These are phyloP conservation scores for Alviniconcha strummeri DNA, from an alignment of 2,888 invertebrate genomes.

Conservation along the genomic window DNA sequence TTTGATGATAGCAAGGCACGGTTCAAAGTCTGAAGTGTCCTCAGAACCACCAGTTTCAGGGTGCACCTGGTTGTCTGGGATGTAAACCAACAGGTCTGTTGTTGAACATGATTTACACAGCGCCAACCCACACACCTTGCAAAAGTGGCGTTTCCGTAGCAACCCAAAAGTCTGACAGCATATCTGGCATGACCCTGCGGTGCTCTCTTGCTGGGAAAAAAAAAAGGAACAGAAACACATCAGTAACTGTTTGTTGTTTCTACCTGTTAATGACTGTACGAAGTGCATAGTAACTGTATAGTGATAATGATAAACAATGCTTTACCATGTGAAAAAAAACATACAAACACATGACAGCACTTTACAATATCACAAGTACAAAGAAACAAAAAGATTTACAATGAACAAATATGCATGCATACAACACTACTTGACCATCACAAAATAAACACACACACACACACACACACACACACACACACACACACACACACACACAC, in stretches of 20 bases:
- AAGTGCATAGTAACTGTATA: too few species aligned
- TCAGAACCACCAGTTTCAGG: slow-evolving; percentile 29
- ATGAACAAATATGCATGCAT: not conserved
- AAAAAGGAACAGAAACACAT: not conserved
- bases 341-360: too few species aligned
- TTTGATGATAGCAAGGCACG: slow-evolving; percentile 58
- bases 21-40: slow-evolving; percentile 31
- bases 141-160: slow-evolving; percentile 53
- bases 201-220: slow-evolving; percentile 55
- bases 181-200: slow-evolving; percentile 50
- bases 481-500: not conserved
- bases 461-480: not conserved
- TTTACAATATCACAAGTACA: not conserved
- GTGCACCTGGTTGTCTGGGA: slow-evolving; percentile 48
- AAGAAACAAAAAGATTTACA: not conserved
- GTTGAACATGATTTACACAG: slow-evolving; percentile 59
- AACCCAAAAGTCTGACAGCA: slow-evolving; percentile 53
- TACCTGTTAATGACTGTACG: too few species aligned
- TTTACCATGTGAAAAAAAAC: too few species aligned
- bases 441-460: not conserved
- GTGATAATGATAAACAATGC: too few species aligned
- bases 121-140: slow-evolving; percentile 58
- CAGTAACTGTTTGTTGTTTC: too few species aligned
- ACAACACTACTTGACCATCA: not conserved
- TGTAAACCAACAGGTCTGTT: slow-evolving; percentile 58